Percentiles rank a stretch among this genome's conserved stretches.
Conservation (phyloP, 2,113 vertebrate genomes). For the Eira barbara region DNA sequence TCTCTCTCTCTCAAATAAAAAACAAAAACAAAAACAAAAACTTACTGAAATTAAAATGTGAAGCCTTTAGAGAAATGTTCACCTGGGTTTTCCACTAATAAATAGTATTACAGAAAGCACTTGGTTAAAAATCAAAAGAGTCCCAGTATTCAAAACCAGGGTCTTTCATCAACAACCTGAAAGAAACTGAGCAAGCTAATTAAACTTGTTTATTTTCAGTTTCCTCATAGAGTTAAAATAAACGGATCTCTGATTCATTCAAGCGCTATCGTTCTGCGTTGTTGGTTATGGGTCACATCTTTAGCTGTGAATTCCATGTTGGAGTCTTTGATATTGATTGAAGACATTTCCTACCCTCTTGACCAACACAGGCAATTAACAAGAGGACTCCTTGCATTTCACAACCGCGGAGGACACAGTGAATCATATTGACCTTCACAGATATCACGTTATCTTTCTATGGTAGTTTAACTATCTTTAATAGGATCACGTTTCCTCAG, state of each 20-base stretch:
- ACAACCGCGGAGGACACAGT: neutral
- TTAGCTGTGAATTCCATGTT: neutral
- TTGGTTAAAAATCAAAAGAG: neutral
- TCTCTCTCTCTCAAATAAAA: neutral
- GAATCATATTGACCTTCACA: neutral
- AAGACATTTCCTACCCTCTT: neutral
- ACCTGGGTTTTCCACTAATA: neutral
- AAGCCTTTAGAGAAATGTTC: neutral
- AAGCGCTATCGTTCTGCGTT: neutral
- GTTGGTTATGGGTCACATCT: neutral
- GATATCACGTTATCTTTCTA: neutral
- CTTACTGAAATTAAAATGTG: neutral
- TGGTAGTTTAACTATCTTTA: neutral
- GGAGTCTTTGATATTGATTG: conserved; percentile 26
- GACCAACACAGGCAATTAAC: neutral
- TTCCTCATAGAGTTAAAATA: neutral
- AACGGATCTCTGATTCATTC: neutral
- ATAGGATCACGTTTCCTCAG: neutral
- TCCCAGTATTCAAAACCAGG: neutral
- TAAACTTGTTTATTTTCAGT: neutral
- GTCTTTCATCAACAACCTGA: neutral
- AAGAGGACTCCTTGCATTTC: neutral
- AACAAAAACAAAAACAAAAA: neutral
- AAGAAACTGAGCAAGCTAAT: neutral
- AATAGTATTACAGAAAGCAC: neutral